phyloP scores from a whole-genome alignment of 2,797 vertebrate genomes.

The Bucorvus abyssinicus region DNA sequence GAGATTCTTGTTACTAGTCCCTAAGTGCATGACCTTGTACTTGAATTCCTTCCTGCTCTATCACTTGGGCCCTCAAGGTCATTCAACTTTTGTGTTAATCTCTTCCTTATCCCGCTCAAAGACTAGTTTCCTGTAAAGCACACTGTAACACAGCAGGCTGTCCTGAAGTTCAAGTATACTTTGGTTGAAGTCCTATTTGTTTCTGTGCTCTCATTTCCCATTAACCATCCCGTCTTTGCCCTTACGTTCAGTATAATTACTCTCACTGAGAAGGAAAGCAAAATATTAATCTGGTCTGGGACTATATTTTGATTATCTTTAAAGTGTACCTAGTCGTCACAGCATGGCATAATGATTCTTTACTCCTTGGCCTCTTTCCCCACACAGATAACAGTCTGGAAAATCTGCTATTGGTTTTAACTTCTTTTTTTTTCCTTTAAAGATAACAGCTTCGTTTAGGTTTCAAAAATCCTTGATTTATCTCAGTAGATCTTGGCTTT shows the following conservation, averaged over 20 bases:
- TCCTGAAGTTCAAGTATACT: background rate
- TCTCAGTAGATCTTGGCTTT: background rate
- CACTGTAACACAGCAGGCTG: background rate
- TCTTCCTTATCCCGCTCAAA: background rate
- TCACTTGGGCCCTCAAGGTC: background rate
- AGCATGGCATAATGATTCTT: background rate
- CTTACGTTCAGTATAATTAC: background rate
- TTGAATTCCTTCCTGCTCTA: background rate
- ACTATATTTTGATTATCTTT: slow-evolving; percentile 11
- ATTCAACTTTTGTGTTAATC: slow-evolving; percentile 5
- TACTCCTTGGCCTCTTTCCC: background rate
- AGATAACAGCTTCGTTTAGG: background rate
- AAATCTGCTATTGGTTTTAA: background rate
- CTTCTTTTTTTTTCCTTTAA: background rate
- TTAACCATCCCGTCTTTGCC: background rate
- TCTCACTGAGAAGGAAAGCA: background rate
- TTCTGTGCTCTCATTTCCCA: background rate
- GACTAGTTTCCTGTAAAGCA: background rate
- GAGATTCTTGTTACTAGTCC: background rate
- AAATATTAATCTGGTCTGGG: background rate
- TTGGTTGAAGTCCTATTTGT: background rate
- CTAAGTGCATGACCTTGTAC: background rate
- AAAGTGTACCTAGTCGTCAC: background rate
- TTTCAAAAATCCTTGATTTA: background rate
- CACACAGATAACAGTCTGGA: background rate